These are phyloP conservation scores for Campaea margaritaria DNA, from an alignment of 2,888 invertebrate genomes.

Conservation along the genomic window DNA sequence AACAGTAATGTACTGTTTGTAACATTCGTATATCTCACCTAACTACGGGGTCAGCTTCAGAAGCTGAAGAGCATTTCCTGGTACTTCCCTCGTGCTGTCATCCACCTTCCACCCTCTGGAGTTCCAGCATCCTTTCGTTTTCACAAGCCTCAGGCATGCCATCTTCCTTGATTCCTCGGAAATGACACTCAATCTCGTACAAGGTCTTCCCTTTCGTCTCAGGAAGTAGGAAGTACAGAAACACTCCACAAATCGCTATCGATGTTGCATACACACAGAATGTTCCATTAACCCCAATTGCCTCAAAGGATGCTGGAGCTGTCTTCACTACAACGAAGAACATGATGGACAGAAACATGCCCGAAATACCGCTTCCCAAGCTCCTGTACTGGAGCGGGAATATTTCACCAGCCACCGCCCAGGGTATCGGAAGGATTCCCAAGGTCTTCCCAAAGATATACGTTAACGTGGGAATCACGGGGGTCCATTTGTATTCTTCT, in stretches of 20 bases:
- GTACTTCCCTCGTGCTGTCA: conserved; percentile 50
- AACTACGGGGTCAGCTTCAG: conserved; percentile 55
- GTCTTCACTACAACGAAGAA: conserved; percentile 88
- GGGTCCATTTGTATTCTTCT: conserved; percentile 70
- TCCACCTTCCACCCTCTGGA: conserved; percentile 71
- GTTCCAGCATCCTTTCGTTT: conserved; percentile 71
- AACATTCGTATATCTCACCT: conserved; percentile 39
- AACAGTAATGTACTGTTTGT: conserved; percentile 3
- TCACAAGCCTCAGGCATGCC: conserved; percentile 49
- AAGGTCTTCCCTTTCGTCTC: conserved; percentile 89
- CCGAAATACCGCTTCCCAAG: conserved; percentile 87
- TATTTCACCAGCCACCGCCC: conserved; percentile 90
- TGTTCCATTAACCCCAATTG: conserved; percentile 84
- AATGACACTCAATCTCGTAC: conserved; percentile 87
- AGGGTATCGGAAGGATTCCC: conserved; percentile 88
- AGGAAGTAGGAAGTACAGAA: conserved; percentile 86
- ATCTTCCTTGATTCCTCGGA: conserved; percentile 63
- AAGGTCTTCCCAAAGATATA: conserved; percentile 86
- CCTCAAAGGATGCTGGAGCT: conserved; percentile 82
- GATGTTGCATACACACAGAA: conserved; percentile 86
- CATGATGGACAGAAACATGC: conserved; percentile 86
- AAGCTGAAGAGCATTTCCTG: conserved; percentile 66
- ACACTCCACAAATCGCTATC: conserved; percentile 83
- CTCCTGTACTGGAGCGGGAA: conserved; percentile 87
- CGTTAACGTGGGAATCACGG: conserved; percentile 78